Conservation (phyloP, 2,797 vertebrate species). For the Sebastes elongatus region DNA sequence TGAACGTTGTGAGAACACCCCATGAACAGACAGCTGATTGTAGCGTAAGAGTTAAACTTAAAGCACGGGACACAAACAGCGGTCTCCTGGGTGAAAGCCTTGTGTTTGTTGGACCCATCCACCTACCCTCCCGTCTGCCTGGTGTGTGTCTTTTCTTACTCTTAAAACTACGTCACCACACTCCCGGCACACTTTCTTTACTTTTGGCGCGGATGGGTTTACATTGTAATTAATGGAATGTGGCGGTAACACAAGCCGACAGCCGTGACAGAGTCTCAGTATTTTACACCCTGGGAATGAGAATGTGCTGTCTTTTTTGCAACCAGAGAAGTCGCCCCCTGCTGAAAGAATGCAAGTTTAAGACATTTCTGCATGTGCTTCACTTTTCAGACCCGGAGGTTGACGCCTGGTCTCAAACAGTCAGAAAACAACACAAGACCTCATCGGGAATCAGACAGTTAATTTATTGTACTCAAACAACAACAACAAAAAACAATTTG, state of each 20-base stretch:
- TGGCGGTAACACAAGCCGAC: not conserved
- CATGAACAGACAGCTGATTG: too few relatives aligned
- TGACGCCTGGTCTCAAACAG: not conserved
- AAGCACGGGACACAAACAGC: too few relatives aligned
- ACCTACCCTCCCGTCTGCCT: too few relatives aligned
- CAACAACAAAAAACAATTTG: not conserved
- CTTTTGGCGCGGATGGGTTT: not conserved
- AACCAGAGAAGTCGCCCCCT: too few relatives aligned
- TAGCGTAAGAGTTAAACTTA: too few relatives aligned
- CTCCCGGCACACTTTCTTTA: not conserved
- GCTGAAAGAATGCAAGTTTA: too few relatives aligned
- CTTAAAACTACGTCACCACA: not conserved
- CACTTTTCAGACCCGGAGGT: not conserved
- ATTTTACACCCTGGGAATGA: too few relatives aligned
- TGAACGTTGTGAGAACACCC: not conserved
- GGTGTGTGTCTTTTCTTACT: not conserved
- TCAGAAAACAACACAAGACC: not conserved
- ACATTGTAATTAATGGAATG: not conserved
- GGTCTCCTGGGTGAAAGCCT: too few relatives aligned
- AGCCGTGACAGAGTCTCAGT: not conserved
- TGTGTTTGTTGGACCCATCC: too few relatives aligned
- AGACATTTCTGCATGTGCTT: not conserved
- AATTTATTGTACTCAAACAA: conserved; percentile 27
- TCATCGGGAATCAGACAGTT: conserved; percentile 5
- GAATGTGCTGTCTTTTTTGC: too few relatives aligned